Percentiles rank a stretch among this genome's conserved stretches.
These are phyloP conservation scores for Colaptes auratus DNA, from an alignment of 2,113 vertebrate genomes.

Conservation along the genomic window DNA sequence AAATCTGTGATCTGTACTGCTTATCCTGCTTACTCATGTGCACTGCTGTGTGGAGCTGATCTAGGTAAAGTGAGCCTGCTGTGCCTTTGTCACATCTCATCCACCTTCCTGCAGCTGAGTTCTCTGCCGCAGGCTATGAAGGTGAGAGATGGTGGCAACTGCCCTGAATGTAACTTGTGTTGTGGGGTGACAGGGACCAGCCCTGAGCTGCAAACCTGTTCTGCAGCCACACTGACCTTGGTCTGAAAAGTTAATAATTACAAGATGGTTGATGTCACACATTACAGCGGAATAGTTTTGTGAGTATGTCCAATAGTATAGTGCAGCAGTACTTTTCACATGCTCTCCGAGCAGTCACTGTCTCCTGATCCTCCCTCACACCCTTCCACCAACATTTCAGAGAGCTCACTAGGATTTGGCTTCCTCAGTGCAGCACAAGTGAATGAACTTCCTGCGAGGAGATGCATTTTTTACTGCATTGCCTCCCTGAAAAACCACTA, in stretches of 20 bases:
- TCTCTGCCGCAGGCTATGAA: neutral
- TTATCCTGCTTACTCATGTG: neutral
- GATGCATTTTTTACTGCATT: neutral
- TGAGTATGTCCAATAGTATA: rapidly evolving
- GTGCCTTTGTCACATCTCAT: neutral
- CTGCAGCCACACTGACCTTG: neutral
- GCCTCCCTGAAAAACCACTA: neutral
- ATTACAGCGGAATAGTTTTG: neutral
- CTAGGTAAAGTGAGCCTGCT: neutral
- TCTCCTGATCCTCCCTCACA: neutral
- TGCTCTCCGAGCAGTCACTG: neutral
- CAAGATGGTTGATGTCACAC: neutral
- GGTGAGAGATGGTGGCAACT: neutral
- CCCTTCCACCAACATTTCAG: rapidly evolving
- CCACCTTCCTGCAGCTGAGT: neutral
- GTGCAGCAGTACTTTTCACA: neutral
- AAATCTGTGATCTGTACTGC: neutral
- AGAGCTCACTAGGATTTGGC: neutral
- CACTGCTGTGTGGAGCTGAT: neutral
- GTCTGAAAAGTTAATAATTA: constrained; percentile 1
- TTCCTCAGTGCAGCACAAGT: neutral
- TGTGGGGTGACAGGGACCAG: neutral
- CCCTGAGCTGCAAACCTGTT: rapidly evolving
- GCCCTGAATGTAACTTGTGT: rapidly evolving
- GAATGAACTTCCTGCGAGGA: neutral